A percentile compares a stretch with the other conserved stretches of the same genome.
Conservation (phyloP, 2,113 vertebrate genomes). For the Trochalopteron elliotii region DNA sequence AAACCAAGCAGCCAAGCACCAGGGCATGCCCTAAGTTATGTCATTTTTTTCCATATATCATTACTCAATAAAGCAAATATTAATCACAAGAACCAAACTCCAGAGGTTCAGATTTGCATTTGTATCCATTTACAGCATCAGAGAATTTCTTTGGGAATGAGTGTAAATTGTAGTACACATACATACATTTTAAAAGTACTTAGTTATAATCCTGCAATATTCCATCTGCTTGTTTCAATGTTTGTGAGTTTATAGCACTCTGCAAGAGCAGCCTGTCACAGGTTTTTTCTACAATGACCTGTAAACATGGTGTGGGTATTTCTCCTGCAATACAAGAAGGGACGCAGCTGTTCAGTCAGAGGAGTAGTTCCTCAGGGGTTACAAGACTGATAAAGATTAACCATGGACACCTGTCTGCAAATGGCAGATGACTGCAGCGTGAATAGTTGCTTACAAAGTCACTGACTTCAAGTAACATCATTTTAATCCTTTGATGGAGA, state of each 20-base stretch:
- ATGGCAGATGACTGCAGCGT: background rate
- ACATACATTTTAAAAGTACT: background rate
- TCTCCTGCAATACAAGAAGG: background rate
- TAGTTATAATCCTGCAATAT: background rate
- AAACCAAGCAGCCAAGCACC: background rate
- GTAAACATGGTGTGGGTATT: background rate
- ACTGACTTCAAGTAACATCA: background rate
- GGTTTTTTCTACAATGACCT: background rate
- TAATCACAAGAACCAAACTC: background rate
- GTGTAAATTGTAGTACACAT: background rate
- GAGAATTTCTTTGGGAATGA: background rate
- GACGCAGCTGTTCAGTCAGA: background rate
- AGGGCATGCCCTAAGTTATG: background rate
- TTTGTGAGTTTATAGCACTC: background rate
- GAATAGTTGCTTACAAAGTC: background rate
- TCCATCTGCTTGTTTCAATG: background rate
- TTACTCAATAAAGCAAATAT: background rate
- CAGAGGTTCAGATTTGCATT: background rate
- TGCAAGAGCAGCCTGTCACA: background rate
- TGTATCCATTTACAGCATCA: background rate
- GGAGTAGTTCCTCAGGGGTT: background rate
- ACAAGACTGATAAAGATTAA: background rate
- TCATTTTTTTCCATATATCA: background rate
- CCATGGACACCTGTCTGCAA: background rate
- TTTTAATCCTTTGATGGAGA: background rate